These are phyloP conservation scores for Sanderia malayensis DNA, from an alignment of 30 jellyfish, hydroid and myxozoan species.

Conservation along the genomic window DNA sequence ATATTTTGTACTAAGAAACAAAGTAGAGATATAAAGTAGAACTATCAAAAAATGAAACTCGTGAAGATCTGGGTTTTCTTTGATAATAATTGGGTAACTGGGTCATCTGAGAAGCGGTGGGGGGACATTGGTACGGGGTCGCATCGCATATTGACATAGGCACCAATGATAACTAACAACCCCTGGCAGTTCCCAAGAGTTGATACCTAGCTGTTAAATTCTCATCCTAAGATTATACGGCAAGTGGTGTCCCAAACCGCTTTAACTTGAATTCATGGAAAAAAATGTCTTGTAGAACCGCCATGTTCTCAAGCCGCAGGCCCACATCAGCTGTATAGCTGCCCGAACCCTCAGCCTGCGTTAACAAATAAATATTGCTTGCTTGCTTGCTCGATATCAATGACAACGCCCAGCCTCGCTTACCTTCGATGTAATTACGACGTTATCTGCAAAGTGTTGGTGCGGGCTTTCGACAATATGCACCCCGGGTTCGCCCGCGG, in stretches of 20 bases:
- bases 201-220: background rate
- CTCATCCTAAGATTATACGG: background rate
- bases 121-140: background rate
- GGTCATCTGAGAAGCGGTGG: background rate
- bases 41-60: background rate
- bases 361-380: too few species aligned
- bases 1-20: conserved; percentile 60
- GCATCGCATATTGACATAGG: too few species aligned
- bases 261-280: too few species aligned
- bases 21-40: background rate
- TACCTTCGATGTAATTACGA: conserved; percentile 90
- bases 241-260: too few species aligned
- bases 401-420: background rate
- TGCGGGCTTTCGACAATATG: too few species aligned
- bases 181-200: background rate
- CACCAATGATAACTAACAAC: background rate
- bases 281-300: too few species aligned
- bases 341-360: too few species aligned
- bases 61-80: too few species aligned
- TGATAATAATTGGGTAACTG: background rate
- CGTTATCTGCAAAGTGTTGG: conserved; percentile 83
- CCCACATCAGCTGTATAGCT: too few species aligned
- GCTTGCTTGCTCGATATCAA: background rate
- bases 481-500: conserved; percentile 74
- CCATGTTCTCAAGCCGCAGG: background rate